Base-by-base conservation (phyloP, 2,113 vertebrate species). In the Steatornis caripensis region DNA sequence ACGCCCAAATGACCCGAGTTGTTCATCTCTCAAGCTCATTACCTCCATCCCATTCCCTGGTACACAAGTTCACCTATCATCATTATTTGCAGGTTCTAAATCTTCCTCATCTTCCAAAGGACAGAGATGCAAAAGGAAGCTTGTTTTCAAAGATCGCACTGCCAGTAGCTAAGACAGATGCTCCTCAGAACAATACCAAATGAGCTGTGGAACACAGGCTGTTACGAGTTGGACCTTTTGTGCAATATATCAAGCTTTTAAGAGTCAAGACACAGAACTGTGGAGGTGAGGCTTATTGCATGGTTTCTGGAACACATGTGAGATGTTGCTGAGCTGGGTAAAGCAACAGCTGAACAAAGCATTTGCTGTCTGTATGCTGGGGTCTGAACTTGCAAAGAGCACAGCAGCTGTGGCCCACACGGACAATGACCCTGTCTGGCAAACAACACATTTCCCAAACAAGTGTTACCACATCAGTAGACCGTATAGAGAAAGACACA, bases 91-190 rank as follows among this genome's bases (percentile, higher is more conserved):
- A 49, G 83, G 83, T 30, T 78, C 48, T 93, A 95, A 93, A 95
- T 93, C 90, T 84, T 81, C 12, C 49, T 46, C 27, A 29, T 58
- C 58, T 76, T 78, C 61, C 72, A 53, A 53, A 92, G 83, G 79
- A 36, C 32, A 23, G 34, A 60, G 79, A 89, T 89, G 88, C 90
- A 93, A 78, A 93, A 61, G 19, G 64, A 92, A 94, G 88, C 90
- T 32, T 82, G 79, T 89, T 97, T 84, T 72, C 94, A 78, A 94
- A 87, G 83, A 51, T 45, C 46, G 2, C 2, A 0, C 82, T 84
- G 95, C 86, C 96, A 91, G 88, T 36, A 62, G 83, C 83, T 95
- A 86, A 95, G 96, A 97, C 86, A 84, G 92, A 97, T 96, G 90
- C 61, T 87, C 45, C 88, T 87, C 76, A 81, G 55, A 93, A 84